Evolutionary conservation across 1,140 invertebrate species (phyloP), one percentile per base, ranked within the genome.

Genomic region (Zophobas morio): DNA sequence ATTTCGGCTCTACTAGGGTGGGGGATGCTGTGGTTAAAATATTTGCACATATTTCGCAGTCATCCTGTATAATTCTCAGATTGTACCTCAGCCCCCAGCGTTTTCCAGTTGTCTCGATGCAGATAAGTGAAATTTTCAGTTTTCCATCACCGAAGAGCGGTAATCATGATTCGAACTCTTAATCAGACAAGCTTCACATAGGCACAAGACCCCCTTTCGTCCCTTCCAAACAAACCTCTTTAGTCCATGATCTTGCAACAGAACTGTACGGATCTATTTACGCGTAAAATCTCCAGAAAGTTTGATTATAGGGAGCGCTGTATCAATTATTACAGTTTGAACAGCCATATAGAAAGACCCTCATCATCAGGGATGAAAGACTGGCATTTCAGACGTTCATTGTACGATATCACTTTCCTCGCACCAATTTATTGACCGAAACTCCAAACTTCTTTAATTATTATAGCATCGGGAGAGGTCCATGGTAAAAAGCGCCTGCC

Each of bases 311-410:
- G 39, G 39, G 35, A 8, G 35, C 20, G 60, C 60, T 66, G 35
- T 66, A 66, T 66, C 60, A 66, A 66, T 66, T 66, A 66, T 66
- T 66, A 66, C 60, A 66, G 60, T 66, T 66, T 66, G 37, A 66
- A 66, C 60, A 42, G 39, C 37, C 60, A 66, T 66, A 66, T 66
- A 66, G 60, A 66, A 66, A 40, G 60, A 66, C 60, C 60, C 60
- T 66, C 60, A 66, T 66, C 60, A 66, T 66, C 37, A 42, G 39
- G 39, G 60, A 66, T 66, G 60, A 66, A 66, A 66, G 60, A 66
- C 60, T 66, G 60, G 60, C 60, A 46, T 66, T 66, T 66, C 60
- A 66, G 60, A 66, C 60, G 42, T 66, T 66, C 60, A 66, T 66
- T 66, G 39, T 66, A 32, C 60, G 60, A 66, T 66, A 66, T 66